Evolutionary conservation across 2,888 invertebrate species (phyloP).

Genomic region (Deladenus siricidicola): DNA sequence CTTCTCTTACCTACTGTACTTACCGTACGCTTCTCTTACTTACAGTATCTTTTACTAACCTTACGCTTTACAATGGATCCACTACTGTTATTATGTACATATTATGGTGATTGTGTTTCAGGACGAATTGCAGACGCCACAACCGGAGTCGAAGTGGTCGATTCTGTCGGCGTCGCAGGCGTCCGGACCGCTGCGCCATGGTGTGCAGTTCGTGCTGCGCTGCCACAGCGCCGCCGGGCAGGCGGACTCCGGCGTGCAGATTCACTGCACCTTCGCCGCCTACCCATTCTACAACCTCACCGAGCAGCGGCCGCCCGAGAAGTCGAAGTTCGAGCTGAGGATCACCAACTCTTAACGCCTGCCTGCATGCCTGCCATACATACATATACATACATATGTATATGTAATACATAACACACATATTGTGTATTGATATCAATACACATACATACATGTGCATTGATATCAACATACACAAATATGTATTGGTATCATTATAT

Average conservation of each 20-base stretch:
- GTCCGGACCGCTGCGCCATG: conserved; percentile 74
- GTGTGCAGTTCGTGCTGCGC: conserved; percentile 78
- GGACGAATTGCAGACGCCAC: background rate
- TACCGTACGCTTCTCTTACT: too few species aligned
- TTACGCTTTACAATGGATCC: background rate
- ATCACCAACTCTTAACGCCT: too few species aligned
- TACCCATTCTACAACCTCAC: conserved; percentile 87
- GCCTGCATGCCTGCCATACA: too few species aligned
- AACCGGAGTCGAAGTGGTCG: conserved; percentile 77
- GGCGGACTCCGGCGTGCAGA: conserved; percentile 76
- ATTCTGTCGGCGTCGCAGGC: conserved; percentile 77
- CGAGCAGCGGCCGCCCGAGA: conserved; percentile 58
- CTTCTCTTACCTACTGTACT: too few species aligned
- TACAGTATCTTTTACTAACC: background rate
- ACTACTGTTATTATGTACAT: background rate
- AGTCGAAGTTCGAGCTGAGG: conserved; percentile 12
- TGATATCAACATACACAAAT: background rate
- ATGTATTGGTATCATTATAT: too few species aligned
- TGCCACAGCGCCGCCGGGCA: conserved; percentile 34
- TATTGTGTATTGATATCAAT: background rate
- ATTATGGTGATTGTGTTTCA: background rate
- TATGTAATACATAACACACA: background rate
- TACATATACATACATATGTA: background rate
- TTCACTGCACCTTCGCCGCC: conserved; percentile 74
- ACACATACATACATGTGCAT: background rate